Evolutionary conservation across 2,113 vertebrate species (phyloP), one percentile per base, ranked within the genome.

Genomic region (Atlantisia rogersi): DNA sequence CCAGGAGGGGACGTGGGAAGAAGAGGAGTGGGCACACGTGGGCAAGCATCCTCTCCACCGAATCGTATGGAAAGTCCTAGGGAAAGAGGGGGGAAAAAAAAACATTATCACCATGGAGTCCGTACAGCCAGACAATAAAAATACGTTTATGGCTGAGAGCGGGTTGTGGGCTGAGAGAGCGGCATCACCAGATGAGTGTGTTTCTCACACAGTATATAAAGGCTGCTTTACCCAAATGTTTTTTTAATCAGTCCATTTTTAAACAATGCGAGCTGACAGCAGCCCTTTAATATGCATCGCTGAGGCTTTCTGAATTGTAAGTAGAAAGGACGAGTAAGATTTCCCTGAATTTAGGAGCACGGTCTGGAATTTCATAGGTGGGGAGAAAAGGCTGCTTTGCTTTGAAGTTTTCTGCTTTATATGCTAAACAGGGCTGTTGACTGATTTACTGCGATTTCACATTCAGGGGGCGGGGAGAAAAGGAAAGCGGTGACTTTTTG

Each of bases 351-450:
- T 81, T 88, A 22, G 84, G 87, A 74, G 63, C 75, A 3, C 4
- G 26, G 14, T 75, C 92, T 93, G 93, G 88, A 93, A 91, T 97
- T 92, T 58, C 95, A 68, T 86, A 96, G 96, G 95, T 94, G 95
- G 87, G 44, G 52, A 86, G 93, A 78, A 94, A 60, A 64, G 60
- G 50, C 55, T 6, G 74, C 77, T 39, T 7, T 42, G 53, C 82
- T 92, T 97, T 92, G 92, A 93, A 92, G 95, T 77, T 73, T 15
- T 5, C 85, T 84, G 87, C 94, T 95, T 87, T 78, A 58, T 86
- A 87, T 93, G 94, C 94, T 88, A 89, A 97, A 65, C 62, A 95
- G 95, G 16, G 90, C 95, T 94, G 95, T 8, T 65, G 95, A 56
- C 48, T 91, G 96, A 96, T 95, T 96, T 91, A 94, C 86, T 94